Evolutionary conservation across 2,113 vertebrate species (phyloP).

Genomic region (Daphoenositta chrysoptera): DNA sequence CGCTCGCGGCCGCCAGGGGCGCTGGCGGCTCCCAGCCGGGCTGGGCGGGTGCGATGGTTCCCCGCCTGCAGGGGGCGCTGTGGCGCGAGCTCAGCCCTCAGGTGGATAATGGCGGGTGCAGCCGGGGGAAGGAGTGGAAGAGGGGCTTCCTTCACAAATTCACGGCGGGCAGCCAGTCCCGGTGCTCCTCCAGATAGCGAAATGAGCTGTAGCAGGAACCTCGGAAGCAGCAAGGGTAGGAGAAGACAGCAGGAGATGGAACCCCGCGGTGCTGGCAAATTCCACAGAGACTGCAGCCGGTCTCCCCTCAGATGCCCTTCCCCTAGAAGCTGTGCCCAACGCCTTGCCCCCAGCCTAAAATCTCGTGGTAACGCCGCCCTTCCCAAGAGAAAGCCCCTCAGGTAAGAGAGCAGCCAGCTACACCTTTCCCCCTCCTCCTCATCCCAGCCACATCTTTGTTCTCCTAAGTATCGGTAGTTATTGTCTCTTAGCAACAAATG

Average conservation of each 20-base stretch:
- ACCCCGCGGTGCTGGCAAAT: accelerated
- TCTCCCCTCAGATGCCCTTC: accelerated
- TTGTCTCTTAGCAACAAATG: neutral
- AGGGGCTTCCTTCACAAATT: neutral
- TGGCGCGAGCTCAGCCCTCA: neutral
- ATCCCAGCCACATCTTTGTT: neutral
- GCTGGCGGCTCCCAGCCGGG: neutral
- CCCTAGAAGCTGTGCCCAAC: neutral
- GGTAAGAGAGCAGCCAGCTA: neutral
- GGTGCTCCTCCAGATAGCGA: neutral
- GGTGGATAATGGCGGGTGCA: neutral
- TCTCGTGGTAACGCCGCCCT: neutral
- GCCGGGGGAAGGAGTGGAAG: neutral
- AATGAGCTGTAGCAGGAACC: neutral
- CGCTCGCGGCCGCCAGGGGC: neutral
- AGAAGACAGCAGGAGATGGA: neutral
- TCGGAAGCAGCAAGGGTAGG: neutral
- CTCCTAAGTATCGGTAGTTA: neutral
- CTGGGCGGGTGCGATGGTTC: too few relatives aligned
- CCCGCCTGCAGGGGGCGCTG: neutral
- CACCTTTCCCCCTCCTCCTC: neutral
- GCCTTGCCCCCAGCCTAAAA: too few relatives aligned
- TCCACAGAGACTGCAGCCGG: neutral
- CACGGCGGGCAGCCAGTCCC: neutral
- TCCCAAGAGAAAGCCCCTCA: neutral